Percentiles rank a stretch among this genome's conserved stretches.
These are phyloP conservation scores for Saguinus imperator DNA, from an alignment of 2,113 vertebrate species.

Conservation along the genomic window DNA sequence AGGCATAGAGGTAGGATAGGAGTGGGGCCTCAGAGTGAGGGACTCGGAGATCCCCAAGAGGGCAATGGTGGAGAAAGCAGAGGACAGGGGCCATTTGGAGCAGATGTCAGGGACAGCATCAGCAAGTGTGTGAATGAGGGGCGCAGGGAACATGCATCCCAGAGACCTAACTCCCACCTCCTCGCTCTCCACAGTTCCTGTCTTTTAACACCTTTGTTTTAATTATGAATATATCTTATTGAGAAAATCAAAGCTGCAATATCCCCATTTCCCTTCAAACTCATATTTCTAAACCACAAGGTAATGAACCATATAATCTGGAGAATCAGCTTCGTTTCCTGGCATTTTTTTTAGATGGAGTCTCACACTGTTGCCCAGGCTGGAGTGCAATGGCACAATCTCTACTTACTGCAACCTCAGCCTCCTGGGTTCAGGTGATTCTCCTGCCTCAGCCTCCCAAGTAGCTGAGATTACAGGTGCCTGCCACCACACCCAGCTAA, in stretches of 20 bases:
- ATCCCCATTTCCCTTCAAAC: not conserved
- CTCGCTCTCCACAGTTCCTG: not conserved
- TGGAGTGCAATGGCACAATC: no score
- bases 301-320: not conserved
- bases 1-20: no score
- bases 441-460: no score
- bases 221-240: not conserved
- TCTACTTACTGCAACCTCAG: no score
- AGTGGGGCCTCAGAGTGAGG: not conserved
- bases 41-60: accelerated
- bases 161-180: accelerated
- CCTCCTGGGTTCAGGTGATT: no score
- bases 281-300: no score
- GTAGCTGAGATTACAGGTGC: no score
- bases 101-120: not conserved
- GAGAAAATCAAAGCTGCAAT: not conserved
- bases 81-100: not conserved
- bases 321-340: accelerated
- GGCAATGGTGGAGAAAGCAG: not conserved
- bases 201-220: not conserved
- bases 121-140: no score
- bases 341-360: no score
- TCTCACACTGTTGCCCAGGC: no score
- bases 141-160: accelerated
- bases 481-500: no score